Base-by-base conservation (phyloP, 2,113 vertebrate species). In the Nibea albiflora region DNA sequence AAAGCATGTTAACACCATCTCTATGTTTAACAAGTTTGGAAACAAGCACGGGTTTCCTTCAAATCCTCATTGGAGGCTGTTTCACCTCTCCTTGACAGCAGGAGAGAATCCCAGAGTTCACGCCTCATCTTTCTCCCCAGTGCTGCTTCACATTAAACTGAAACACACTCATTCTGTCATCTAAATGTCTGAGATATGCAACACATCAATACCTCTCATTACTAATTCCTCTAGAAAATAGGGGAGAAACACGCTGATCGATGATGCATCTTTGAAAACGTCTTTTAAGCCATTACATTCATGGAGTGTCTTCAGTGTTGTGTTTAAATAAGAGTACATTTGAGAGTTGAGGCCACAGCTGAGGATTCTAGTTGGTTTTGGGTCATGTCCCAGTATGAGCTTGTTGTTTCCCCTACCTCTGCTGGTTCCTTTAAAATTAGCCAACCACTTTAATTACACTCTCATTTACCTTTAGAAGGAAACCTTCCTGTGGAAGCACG, bases 21-120 rank as follows among this genome's bases (percentile, higher is more conserved):
- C 84, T 73, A 88, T 95, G 95, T 96, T 94, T 90, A 93, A 95
- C 94, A 94, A 89, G 86, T 88, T 90, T 87, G 71, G 90, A 89
- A 87, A 91, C 88, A 76, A 81, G 86, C 73, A 85, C 85, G 84
- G 88, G 83, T 89, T 94, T 92, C 81, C 81, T 71, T 70, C 63
- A 84, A 81, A 90, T 80, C 80, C 87, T 80, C 64, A 60, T 75
- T 60, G 82, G 87, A 47, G 60, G 87, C 52, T 14, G 54, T 72
- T 76, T 78, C 65, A 66, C 60, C 56, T 24, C 70, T 85, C 57
- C 22, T 35, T 5, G 61, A 83, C 85, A 87, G 80, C 83, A 78
- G 81, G 54, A 81, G 78, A 85, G 44, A 85, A 73, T 76, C 67
- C 73, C 12, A 4, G 22, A 73, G 65, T 80, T 80, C 3, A 42